Base-by-base conservation (phyloP, 2,888 invertebrate genomes). In the Stictocephala bisonia region DNA sequence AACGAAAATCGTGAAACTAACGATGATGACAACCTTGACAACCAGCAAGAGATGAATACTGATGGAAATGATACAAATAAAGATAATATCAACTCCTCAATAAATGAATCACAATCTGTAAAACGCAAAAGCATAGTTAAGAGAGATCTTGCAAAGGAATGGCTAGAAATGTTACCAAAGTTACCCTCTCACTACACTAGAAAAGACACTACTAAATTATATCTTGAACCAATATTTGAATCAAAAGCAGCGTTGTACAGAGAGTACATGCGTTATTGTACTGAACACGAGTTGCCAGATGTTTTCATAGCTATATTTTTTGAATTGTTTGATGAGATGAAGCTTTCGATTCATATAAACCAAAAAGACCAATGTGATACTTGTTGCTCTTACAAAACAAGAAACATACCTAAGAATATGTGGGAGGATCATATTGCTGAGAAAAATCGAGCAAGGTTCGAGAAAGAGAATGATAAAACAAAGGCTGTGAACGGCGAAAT, bases 291-390 rank as follows among this genome's bases (percentile, higher is more conserved):
- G 35, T 29, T 31, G 51, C 64, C 22, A 2, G 20, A 26, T 31
- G 26, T 26, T 31, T 24, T 3, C 29, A n/a, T 40, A 22, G 48
- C 31, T 31, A 51, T 51, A 35, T 26, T 24, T 44, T 29, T 15
- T 18, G 22, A 41, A 7, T 40, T 35, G 40, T 29, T 35, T 60
- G 35, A 60, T 20, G 41, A 41, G 24, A 67, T 44, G 60, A 60
- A 60, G 3, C 13, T 60, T 1, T 29, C 56, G 18, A 44, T 51
- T 22, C 20, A 18, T 26, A 26, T 9, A 24, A 53, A 53, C n/a
- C 15, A 56, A 2, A 70, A 70, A 70, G 40, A 70, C 35, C 70
- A 70, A 31, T 70, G 70, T 31, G 70, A 70, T 70, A 53, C 31
- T 18, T 70, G 70, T 70, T 70, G 70, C 27, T 11, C 11, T 6